These are phyloP conservation scores for Prosopocoilus inquinatus DNA, from an alignment of 2,888 invertebrate species.

Conservation along the genomic window DNA sequence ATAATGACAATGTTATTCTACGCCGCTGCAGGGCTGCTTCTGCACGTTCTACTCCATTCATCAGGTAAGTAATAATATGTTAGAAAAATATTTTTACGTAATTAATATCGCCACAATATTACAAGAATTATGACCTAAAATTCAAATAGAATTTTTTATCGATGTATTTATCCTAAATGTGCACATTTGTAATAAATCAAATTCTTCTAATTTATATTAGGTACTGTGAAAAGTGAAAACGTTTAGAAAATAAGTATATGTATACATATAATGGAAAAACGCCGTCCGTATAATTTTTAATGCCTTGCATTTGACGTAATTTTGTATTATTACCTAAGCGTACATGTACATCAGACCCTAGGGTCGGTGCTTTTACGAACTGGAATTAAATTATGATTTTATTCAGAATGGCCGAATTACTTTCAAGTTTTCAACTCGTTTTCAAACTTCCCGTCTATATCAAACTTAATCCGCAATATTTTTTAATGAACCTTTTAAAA, in stretches of 20 bases:
- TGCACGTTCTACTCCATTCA: slow-evolving; percentile 38
- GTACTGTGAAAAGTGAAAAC: too few relatives aligned
- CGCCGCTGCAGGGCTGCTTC: slow-evolving; percentile 34
- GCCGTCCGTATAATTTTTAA: slow-evolving; percentile 13
- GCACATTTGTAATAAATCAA: too few relatives aligned
- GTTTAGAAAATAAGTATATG: too few relatives aligned
- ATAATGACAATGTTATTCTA: slow-evolving; percentile 38
- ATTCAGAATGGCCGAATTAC: slow-evolving; percentile 25
- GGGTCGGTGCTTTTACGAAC: slow-evolving; percentile 15
- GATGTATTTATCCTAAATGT: too few relatives aligned
- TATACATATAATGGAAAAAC: background rate
- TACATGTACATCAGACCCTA: background rate
- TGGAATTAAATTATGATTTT: slow-evolving; percentile 28
- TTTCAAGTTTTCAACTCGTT: slow-evolving; percentile 27
- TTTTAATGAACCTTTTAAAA: slow-evolving; percentile 32
- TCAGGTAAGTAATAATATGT: slow-evolving; percentile 34
- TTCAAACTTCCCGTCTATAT: slow-evolving; percentile 29
- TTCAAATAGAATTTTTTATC: too few relatives aligned
- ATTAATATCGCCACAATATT: too few relatives aligned
- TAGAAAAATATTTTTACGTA: too few relatives aligned
- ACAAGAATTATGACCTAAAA: too few relatives aligned
- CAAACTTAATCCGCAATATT: slow-evolving; percentile 30
- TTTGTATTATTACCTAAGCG: slow-evolving; percentile 17
- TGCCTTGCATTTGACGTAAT: slow-evolving; percentile 21
- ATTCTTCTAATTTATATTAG: too few relatives aligned